Conservation (phyloP, 1,140 invertebrate genomes). For the Leptestheria dahalacensis region DNA sequence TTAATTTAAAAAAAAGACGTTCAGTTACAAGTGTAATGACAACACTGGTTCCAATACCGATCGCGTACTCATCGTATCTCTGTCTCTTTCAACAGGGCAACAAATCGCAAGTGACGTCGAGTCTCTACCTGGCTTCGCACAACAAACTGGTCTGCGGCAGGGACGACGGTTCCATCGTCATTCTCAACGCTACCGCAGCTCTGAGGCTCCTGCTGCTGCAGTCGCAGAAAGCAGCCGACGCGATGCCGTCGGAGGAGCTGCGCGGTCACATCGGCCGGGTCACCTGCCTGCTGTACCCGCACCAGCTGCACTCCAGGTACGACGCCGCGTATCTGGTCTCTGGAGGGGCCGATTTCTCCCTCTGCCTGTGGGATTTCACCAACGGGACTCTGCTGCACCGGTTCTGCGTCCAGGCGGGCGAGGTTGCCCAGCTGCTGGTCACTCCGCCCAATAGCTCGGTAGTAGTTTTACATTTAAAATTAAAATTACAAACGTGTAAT, state of each 20-base stretch:
- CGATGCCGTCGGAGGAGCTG: constrained; percentile 51
- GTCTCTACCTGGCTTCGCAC: constrained; percentile 82
- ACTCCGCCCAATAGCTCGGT: constrained; percentile 23
- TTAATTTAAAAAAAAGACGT: constrained; percentile 23
- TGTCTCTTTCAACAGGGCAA: constrained; percentile 21
- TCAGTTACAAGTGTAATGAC: constrained; percentile 25
- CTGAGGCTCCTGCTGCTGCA: constrained; percentile 86
- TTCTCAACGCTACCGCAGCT: constrained; percentile 87
- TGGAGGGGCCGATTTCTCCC: constrained; percentile 93
- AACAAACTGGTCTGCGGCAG: constrained; percentile 85
- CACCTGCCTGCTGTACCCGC: constrained; percentile 88
- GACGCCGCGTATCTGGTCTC: constrained; percentile 82
- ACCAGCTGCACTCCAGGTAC: constrained; percentile 81
- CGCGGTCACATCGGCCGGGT: constrained; percentile 83
- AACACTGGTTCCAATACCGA: constrained; percentile 45
- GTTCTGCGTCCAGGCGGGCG: constrained; percentile 86
- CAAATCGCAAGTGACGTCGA: constrained; percentile 67
- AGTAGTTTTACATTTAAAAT: not conserved
- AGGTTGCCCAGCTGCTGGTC: constrained; percentile 34
- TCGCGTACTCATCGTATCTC: not conserved
- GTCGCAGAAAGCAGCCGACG: not conserved
- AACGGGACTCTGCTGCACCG: constrained; percentile 75
- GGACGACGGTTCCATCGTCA: constrained; percentile 92
- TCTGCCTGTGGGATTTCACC: constrained; percentile 93
- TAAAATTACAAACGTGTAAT: no score